These are phyloP conservation scores for Galagoides demidoff DNA, from an alignment of 2,797 vertebrate species.

Conservation along the genomic window DNA sequence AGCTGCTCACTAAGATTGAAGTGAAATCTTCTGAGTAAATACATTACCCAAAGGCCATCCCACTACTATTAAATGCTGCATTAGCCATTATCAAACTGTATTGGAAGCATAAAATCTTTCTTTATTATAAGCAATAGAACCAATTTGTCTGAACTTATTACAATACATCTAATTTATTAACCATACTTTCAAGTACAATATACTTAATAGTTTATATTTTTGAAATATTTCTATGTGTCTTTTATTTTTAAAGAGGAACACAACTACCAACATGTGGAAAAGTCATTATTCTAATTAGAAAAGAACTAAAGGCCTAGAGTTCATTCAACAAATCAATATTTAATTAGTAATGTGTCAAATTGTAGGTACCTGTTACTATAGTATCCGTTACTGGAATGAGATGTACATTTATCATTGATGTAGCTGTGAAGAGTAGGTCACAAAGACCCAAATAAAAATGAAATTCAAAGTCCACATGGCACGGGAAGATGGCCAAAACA, in stretches of 20 bases:
- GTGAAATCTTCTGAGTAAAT: conserved; percentile 18
- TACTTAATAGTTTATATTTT: conserved; percentile 79
- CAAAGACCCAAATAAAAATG: conserved; percentile 48
- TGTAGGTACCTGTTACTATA: conserved; percentile 69
- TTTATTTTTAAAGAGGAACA: conserved; percentile 74
- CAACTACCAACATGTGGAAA: conserved; percentile 65
- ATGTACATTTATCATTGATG: conserved; percentile 51
- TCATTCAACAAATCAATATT: conserved; percentile 86
- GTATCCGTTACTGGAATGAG: conserved; percentile 56
- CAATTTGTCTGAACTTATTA: conserved; percentile 71
- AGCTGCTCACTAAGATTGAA: background rate
- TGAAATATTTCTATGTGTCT: conserved; percentile 61
- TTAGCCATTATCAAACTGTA: background rate
- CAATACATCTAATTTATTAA: conserved; percentile 78
- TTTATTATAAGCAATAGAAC: conserved; percentile 69
- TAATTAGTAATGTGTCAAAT: conserved; percentile 85
- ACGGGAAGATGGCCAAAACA: background rate
- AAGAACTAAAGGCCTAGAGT: conserved; percentile 70
- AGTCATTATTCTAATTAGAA: conserved; percentile 84
- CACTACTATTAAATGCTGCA: background rate
- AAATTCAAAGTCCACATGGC: background rate
- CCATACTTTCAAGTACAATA: conserved; percentile 73
- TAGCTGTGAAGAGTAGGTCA: conserved; percentile 28
- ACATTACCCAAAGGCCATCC: conserved; percentile 29
- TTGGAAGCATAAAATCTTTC: conserved; percentile 52